These are phyloP conservation scores for Caenorhabditis sp. DNA, from an alignment of 2,888 invertebrate genomes.

Conservation along the genomic window DNA sequence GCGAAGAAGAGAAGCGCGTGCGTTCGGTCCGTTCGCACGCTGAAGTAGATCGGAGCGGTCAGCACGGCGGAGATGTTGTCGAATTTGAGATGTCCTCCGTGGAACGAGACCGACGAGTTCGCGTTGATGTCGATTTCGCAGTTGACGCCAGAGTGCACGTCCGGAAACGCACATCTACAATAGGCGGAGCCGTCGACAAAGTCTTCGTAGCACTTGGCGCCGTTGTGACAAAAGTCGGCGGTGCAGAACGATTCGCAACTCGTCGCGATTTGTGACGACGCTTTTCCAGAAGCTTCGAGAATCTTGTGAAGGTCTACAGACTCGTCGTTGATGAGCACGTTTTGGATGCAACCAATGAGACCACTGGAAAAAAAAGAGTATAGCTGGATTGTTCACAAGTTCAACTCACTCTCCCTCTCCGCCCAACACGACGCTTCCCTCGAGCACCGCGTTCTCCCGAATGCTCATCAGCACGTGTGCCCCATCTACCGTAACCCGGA, in stretches of 20 bases:
- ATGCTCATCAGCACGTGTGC: slow-evolving; percentile 33
- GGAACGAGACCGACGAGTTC: slow-evolving; percentile 71
- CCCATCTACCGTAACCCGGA: slow-evolving; percentile 59
- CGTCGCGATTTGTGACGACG: slow-evolving; percentile 22
- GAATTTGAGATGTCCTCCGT: slow-evolving; percentile 69
- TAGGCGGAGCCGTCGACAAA: slow-evolving; percentile 61
- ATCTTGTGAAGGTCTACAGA: slow-evolving; percentile 28
- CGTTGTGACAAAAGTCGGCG: slow-evolving; percentile 54
- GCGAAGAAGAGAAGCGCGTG: slow-evolving; percentile 72
- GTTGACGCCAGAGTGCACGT: slow-evolving; percentile 69
- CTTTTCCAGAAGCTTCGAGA: slow-evolving; percentile 5
- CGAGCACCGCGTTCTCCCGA: slow-evolving; percentile 36
- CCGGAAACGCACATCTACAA: slow-evolving; percentile 71
- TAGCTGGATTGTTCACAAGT: not conserved
- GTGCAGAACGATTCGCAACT: slow-evolving; percentile 49
- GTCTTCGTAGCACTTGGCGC: slow-evolving; percentile 69
- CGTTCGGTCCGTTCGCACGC: slow-evolving; percentile 72
- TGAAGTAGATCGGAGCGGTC: slow-evolving; percentile 64
- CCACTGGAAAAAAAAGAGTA: slow-evolving; percentile 41
- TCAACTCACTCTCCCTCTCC: slow-evolving; percentile 25
- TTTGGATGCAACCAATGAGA: slow-evolving; percentile 70
- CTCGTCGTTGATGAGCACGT: slow-evolving; percentile 59
- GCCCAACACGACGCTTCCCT: slow-evolving; percentile 40
- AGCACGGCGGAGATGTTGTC: slow-evolving; percentile 57
- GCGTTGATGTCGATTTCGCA: slow-evolving; percentile 74